Evolutionary conservation across 2,797 vertebrate genomes (phyloP).

Genomic region (Labeo calbasu): DNA sequence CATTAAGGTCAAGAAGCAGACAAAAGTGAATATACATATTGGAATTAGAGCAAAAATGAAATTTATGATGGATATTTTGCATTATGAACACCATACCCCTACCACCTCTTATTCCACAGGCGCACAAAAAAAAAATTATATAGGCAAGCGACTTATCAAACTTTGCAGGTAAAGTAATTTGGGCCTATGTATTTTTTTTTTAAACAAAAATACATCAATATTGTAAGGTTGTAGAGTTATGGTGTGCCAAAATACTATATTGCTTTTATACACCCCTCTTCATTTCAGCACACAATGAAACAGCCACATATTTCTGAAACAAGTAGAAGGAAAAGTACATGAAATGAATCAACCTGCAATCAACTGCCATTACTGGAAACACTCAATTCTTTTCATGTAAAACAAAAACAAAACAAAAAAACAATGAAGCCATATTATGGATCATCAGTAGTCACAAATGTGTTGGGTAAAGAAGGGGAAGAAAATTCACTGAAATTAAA

Average conservation of each 20-base stretch:
- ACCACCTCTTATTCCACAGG: neutral
- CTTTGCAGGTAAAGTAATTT: slow-evolving; percentile 5
- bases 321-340: neutral
- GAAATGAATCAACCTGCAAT: neutral
- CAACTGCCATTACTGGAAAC: neutral
- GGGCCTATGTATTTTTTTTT: neutral
- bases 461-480: slow-evolving; percentile 42
- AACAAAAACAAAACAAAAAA: neutral
- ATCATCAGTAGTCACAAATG: slow-evolving; percentile 42
- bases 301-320: neutral
- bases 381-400: neutral
- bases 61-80: neutral
- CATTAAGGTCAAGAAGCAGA: neutral
- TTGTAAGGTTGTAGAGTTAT: slow-evolving; percentile 12
- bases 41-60: neutral
- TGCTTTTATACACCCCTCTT: slow-evolving; percentile 36
- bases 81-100: slow-evolving; percentile 14
- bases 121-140: neutral
- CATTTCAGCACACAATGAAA: neutral
- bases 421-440: neutral
- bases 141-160: neutral
- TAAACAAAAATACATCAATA: slow-evolving; percentile 24
- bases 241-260: slow-evolving; percentile 31
- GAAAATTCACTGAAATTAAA: neutral
- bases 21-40: neutral